Base-by-base conservation (phyloP, 2,888 invertebrate genomes). In the Papilio gigon region DNA sequence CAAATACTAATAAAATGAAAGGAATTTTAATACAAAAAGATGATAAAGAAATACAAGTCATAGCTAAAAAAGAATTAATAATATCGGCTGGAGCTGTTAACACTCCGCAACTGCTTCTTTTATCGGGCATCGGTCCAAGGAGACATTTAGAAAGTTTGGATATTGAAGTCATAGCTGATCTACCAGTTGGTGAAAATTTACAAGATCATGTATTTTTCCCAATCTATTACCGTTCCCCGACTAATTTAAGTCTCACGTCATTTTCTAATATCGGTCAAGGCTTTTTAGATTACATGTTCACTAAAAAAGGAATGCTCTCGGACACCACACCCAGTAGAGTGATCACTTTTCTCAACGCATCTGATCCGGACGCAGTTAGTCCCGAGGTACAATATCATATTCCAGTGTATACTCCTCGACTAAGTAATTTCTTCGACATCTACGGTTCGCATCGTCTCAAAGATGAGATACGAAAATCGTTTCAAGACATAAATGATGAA, bases 271-370 rank as follows among this genome's bases (percentile, higher is more conserved):
- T 90, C 40, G 66, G 82, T 0, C 75, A 81, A 1, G 83, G 84
- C 35, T 75, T 93, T 4, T 78, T 81, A 6, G 75, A 92, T 1
- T 95, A 93, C 78, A 80, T 93, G 6, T 81, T 88, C 35, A 85
- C 88, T 67, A 88, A 85, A 6, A 85, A 76, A 67, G 95, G 94
- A 0, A 83, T 86, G 0, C 75, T 94, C 47, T 82, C 88, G 4
- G 86, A 83, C 58, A 88, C 86, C 12, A 88, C 86, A 33, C 84
- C 92, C 0, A 84, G 85, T 62, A 82, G 83, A 77, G 72, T 87
- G 0, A 80, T 85, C 27, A 72, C 76, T 47, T 89, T 89, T 73
- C 72, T 78, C 11, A 88, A 89, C 64, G 84, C 85, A 1, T 84
- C 80, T 14, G 83, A 88, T 71, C 65, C 81, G n/a, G 72, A 72